phyloP scores from a whole-genome alignment of 2,797 vertebrate genomes.

The Phylloscopus collybita region DNA sequence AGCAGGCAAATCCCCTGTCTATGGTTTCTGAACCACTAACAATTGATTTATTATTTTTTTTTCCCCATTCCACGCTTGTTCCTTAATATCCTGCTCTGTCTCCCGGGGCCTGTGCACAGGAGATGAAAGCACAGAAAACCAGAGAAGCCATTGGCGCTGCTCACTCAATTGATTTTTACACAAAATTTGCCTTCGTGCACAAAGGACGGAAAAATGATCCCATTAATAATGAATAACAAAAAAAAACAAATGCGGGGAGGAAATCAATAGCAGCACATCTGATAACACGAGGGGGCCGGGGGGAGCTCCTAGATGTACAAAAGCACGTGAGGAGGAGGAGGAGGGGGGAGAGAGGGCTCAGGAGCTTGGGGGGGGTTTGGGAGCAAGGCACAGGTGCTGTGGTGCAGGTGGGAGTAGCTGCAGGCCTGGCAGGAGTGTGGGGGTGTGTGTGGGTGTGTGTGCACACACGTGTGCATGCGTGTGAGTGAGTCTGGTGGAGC shows the following conservation, averaged over 20 bases:
- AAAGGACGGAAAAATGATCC: constrained; percentile 80
- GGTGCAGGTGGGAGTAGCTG: background rate
- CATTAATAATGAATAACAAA: constrained; percentile 83
- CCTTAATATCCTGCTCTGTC: constrained; percentile 62
- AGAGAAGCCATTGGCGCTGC: constrained; percentile 71
- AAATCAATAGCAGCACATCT: constrained; percentile 79
- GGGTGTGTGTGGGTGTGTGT: no score
- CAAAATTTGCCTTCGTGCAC: constrained; percentile 81
- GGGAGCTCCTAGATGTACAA: background rate
- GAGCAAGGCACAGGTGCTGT: background rate
- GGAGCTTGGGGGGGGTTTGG: background rate
- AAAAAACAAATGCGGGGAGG: constrained; percentile 77
- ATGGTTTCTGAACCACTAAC: constrained; percentile 2
- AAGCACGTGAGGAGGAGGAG: background rate
- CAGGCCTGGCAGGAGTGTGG: background rate
- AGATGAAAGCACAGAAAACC: constrained; percentile 79
- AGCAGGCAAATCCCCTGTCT: background rate
- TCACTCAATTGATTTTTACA: constrained; percentile 84
- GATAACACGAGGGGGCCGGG: constrained; percentile 15
- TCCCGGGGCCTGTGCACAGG: constrained; percentile 34
- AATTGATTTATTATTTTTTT: background rate
- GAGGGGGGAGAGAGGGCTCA: background rate
- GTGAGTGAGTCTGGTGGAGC: background rate
- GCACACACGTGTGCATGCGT: background rate
- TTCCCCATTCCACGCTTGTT: constrained; percentile 4